Evolutionary conservation across 1,140 invertebrate species (phyloP).

Genomic region (Holcopasites calliopsidis): DNA sequence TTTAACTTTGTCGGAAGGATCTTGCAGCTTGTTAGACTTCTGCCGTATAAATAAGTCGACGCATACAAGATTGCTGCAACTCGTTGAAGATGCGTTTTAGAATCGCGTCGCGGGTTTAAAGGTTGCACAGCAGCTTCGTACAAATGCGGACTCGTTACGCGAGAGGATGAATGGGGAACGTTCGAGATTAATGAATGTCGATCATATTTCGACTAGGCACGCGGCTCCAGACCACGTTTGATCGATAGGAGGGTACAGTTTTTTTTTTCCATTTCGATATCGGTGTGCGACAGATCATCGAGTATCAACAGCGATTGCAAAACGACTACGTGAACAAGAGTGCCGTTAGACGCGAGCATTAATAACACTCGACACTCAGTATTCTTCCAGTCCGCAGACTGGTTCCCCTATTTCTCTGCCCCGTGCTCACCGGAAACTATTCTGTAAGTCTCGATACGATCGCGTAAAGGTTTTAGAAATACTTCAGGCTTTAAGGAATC

Average conservation of each 20-base stretch:
- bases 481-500: too few relatives aligned
- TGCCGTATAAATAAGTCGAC: background rate
- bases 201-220: constrained; percentile 30
- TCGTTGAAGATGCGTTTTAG: background rate
- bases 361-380: constrained; percentile 49
- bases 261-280: constrained; percentile 17
- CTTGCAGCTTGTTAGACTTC: background rate
- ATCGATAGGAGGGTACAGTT: constrained; percentile 36
- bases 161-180: constrained; percentile 16
- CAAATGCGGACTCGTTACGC: constrained; percentile 28
- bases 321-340: constrained; percentile 42
- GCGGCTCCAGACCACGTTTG: constrained; percentile 27
- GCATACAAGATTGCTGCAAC: background rate
- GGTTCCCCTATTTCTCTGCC: constrained; percentile 38
- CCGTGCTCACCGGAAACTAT: background rate
- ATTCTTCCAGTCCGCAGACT: constrained; percentile 34
- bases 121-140: constrained; percentile 17
- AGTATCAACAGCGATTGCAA: constrained; percentile 46
- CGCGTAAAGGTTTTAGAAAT: too few relatives aligned
- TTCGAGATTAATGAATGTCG: constrained; percentile 46
- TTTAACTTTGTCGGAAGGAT: background rate
- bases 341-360: constrained; percentile 45
- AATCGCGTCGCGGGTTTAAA: constrained; percentile 6
- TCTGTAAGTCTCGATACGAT: constrained; percentile 1
- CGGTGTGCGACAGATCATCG: constrained; percentile 44